Conservation (phyloP, 2,113 vertebrate genomes). For the Podilymbus podiceps region DNA sequence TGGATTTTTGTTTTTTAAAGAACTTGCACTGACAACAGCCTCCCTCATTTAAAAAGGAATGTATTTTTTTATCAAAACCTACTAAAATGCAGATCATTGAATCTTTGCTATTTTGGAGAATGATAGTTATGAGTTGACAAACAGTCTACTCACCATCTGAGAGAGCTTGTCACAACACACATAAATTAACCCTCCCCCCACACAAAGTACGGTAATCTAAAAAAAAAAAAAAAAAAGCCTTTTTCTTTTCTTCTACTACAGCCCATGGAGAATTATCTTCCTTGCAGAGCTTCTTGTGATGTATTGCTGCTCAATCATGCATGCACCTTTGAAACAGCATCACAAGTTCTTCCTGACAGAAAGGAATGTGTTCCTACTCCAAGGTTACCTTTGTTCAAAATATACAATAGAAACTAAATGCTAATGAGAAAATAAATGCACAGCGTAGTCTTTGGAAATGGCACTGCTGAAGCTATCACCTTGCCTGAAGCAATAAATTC, state of each 20-base stretch:
- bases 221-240: neutral
- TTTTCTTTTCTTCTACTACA: conserved; percentile 46
- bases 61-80: neutral
- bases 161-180: conserved; percentile 55
- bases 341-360: conserved; percentile 68
- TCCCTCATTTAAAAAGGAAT: neutral
- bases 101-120: conserved; percentile 45
- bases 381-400: conserved; percentile 72
- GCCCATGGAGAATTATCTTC: conserved; percentile 56
- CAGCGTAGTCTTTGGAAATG: conserved; percentile 27
- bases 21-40: neutral
- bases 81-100: conserved; percentile 11
- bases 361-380: conserved; percentile 57
- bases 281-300: conserved; percentile 54
- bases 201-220: neutral
- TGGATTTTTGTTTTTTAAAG: neutral
- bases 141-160: conserved; percentile 47
- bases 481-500: conserved; percentile 62
- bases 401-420: conserved; percentile 67
- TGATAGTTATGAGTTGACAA: conserved; percentile 47
- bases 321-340: conserved; percentile 65
- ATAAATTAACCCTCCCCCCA: conserved; percentile 41
- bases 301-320: conserved; percentile 69
- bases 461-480: conserved; percentile 51
- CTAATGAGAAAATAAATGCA: conserved; percentile 74